These are phyloP conservation scores for Luperina testacea DNA, from an alignment of 2,888 invertebrate species.

Conservation along the genomic window DNA sequence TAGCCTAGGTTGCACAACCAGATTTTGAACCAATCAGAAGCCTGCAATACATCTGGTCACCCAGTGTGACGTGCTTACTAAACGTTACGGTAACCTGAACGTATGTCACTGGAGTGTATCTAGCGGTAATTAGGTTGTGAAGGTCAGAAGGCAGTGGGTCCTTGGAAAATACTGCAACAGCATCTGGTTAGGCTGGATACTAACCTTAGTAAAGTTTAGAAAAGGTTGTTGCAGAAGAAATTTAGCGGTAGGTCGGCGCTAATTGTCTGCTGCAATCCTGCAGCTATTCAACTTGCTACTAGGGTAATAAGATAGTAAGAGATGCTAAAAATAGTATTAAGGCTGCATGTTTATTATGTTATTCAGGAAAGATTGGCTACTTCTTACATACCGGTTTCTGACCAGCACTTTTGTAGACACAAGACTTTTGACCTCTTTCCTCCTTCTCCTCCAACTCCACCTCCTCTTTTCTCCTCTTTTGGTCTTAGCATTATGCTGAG, in stretches of 20 bases:
- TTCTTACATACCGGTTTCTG: background rate
- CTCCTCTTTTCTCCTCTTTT: too few relatives aligned
- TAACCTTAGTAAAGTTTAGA: background rate
- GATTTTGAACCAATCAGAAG: constrained; percentile 19
- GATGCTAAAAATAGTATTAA: too few relatives aligned
- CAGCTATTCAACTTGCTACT: background rate
- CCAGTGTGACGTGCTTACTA: constrained; percentile 22
- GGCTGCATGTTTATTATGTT: background rate
- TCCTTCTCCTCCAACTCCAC: too few relatives aligned
- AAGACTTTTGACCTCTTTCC: background rate
- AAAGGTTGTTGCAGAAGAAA: background rate
- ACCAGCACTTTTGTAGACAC: background rate
- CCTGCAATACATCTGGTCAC: background rate
- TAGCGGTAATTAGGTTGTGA: background rate
- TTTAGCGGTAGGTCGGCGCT: rapidly evolving
- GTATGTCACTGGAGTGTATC: background rate
- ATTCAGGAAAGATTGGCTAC: background rate
- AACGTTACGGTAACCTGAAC: constrained; percentile 22
- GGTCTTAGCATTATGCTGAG: too few relatives aligned
- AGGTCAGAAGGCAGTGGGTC: constrained; percentile 9
- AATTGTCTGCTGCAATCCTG: background rate
- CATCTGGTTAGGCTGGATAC: background rate
- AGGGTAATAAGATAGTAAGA: background rate
- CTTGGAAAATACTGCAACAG: constrained; percentile 13
- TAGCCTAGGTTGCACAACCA: constrained; percentile 21